Percentiles rank a stretch among this genome's conserved stretches.
Conservation (phyloP, 2,888 invertebrate genomes). For the Epinotia demarniana region DNA sequence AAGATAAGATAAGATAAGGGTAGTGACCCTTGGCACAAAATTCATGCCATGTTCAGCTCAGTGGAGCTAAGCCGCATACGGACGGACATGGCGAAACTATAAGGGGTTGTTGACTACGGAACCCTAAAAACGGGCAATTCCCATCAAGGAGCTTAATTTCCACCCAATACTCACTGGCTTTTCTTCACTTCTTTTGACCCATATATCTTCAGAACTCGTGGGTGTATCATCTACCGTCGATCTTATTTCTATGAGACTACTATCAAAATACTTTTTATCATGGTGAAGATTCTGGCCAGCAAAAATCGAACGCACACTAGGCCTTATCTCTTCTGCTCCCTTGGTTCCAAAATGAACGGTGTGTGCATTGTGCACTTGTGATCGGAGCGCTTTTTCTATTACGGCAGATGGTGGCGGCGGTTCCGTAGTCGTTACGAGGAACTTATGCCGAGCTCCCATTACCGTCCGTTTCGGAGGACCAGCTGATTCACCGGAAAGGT, state of each 20-base stretch:
- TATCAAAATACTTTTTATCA: slow-evolving; percentile 92
- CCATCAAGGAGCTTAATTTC: neutral
- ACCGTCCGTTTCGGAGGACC: slow-evolving; percentile 70
- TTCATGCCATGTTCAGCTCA: no score
- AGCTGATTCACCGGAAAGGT: slow-evolving; percentile 60
- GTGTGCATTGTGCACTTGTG: slow-evolving; percentile 84
- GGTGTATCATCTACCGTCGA: slow-evolving; percentile 88
- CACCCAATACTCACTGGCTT: slow-evolving; percentile 81
- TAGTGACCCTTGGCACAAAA: no score
- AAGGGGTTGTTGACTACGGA: no score
- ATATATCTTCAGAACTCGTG: slow-evolving; percentile 87
- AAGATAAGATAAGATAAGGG: no score
- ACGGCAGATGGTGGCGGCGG: slow-evolving; percentile 66
- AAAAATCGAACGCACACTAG: slow-evolving; percentile 86
- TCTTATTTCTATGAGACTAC: slow-evolving; percentile 92
- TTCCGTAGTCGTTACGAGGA: slow-evolving; percentile 72
- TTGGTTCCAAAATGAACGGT: slow-evolving; percentile 88
- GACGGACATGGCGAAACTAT: no score
- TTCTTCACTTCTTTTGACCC: slow-evolving; percentile 86
- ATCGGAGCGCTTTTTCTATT: slow-evolving; percentile 77
- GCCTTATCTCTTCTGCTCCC: slow-evolving; percentile 83
- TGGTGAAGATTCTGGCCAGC: slow-evolving; percentile 85
- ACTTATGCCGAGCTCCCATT: slow-evolving; percentile 76
- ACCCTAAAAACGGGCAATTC: neutral
- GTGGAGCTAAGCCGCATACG: no score